phyloP scores from a whole-genome alignment of 1,140 invertebrate genomes.

The Apis dorsata region DNA sequence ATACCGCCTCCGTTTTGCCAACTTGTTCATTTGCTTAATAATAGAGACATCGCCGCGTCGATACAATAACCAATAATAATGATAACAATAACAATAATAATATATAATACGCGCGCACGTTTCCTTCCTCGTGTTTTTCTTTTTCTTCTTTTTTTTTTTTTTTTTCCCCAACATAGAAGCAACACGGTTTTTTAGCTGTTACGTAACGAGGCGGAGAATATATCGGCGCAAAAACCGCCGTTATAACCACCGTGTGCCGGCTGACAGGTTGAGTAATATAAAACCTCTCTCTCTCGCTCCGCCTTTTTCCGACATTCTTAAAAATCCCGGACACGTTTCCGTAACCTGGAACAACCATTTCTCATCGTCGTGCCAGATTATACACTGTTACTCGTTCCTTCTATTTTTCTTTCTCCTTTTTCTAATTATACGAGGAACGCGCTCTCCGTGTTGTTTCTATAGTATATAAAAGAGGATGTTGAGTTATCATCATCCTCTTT shows the following conservation, averaged over 20 bases:
- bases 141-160: slow-evolving; percentile 48
- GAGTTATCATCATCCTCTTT: no score
- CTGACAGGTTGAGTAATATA: slow-evolving; percentile 49
- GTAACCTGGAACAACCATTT: slow-evolving; percentile 1
- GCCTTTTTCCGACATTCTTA: background rate
- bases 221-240: slow-evolving; percentile 47
- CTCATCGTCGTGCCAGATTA: background rate
- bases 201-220: slow-evolving; percentile 46
- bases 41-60: slow-evolving; percentile 70
- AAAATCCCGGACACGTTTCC: background rate
- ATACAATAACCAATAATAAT: no score
- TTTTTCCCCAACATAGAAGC: slow-evolving; percentile 35
- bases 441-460: background rate
- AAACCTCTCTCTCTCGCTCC: background rate
- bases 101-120: no score
- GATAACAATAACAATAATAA: no score
- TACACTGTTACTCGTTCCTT: background rate
- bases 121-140: slow-evolving; percentile 54
- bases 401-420: no score
- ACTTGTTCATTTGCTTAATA: slow-evolving; percentile 72
- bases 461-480: no score
- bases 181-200: slow-evolving; percentile 41
- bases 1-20: slow-evolving; percentile 27
- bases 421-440: background rate
- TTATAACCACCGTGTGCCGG: no score